Base-by-base conservation (phyloP, 2,113 vertebrate species). In the Corydoras sp. region DNA sequence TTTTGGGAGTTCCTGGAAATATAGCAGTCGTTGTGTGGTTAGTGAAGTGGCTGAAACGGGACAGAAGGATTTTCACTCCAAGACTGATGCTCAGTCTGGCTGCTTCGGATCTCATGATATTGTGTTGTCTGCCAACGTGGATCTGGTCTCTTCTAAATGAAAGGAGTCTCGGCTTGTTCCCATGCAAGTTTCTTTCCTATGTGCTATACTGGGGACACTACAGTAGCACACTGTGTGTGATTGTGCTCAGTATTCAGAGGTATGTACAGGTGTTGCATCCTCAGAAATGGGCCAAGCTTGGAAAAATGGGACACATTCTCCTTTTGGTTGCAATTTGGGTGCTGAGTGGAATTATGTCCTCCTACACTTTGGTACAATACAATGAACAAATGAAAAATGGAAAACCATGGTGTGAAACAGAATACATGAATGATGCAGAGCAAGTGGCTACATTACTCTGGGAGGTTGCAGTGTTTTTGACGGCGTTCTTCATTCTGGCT, bases 31-130 rank as follows among this genome's bases (percentile, higher is more conserved):
- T 91, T 77, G 81, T 85, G 81, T 81, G 77, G 54, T 77, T 90
- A 31, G 72, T 77, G 13, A 15, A 35, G 9, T 83, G 80, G 76
- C 76, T 88, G 71, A 85, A 82, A 65, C n/a, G 80, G 65, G 55
- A 76, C 2, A 84, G 86, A 43, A 43, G 35, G 7, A 43, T 43
- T 32, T 84, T 83, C 43, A 89, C 88, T 0, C 81, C 86, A 11
- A 60, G 83, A 59, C 81, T 91, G 63, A 88, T 91, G 79, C 65
- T 89, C 66, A 88, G 88, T 67, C 80, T 91, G 74, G 87, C 88
- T 9, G 35, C 88, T 55, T 85, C 88, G 8, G 89, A 91, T 66
- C 73, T 89, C 32, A 77, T 88, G 61, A 81, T 85, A 0, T 81
- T 91, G 54, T 48, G 87, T 60, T 85, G 80, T 35, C 76, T 91